These are phyloP conservation scores for Callionymus lyra DNA, from an alignment of 2,113 vertebrate species.

Conservation along the genomic window DNA sequence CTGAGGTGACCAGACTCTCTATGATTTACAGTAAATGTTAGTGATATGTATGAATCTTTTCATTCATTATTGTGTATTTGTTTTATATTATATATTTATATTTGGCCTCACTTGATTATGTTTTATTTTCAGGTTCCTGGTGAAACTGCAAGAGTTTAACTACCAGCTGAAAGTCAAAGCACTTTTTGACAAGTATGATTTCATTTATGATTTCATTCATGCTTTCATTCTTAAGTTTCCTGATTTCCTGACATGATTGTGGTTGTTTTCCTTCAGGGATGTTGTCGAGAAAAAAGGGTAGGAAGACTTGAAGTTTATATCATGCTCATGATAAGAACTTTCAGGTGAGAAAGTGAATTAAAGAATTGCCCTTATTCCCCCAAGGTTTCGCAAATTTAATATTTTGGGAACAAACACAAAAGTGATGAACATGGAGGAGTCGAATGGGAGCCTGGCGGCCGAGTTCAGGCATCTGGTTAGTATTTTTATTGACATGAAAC, in stretches of 20 bases:
- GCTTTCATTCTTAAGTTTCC: not conserved
- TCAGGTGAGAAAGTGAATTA: not conserved
- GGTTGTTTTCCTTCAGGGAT: constrained; percentile 67
- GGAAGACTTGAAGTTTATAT: constrained; percentile 1
- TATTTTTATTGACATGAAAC: not conserved
- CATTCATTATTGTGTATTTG: too few species aligned
- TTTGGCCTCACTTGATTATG: not conserved
- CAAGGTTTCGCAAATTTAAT: constrained; percentile 92
- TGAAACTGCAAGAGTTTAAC: constrained; percentile 90
- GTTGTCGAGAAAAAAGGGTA: constrained; percentile 94
- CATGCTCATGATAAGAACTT: not conserved
- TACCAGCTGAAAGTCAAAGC: constrained; percentile 94
- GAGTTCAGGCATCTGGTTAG: constrained; percentile 94
- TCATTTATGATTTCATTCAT: constrained; percentile 39
- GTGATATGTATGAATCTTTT: too few species aligned
- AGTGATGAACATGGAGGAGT: constrained; percentile 99
- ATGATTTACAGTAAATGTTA: too few species aligned
- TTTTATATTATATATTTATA: not conserved
- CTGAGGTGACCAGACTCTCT: constrained; percentile 83
- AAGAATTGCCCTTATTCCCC: not conserved
- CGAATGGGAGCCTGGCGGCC: constrained; percentile 90
- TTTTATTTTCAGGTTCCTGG: constrained; percentile 73
- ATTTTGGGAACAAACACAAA: constrained; percentile 93
- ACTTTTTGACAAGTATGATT: constrained; percentile 83
- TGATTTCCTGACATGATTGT: not conserved